Percentiles rank a stretch among this genome's conserved stretches.
phyloP scores from a whole-genome alignment of 2,888 invertebrate genomes.

The Chromoteleia sp. region DNA sequence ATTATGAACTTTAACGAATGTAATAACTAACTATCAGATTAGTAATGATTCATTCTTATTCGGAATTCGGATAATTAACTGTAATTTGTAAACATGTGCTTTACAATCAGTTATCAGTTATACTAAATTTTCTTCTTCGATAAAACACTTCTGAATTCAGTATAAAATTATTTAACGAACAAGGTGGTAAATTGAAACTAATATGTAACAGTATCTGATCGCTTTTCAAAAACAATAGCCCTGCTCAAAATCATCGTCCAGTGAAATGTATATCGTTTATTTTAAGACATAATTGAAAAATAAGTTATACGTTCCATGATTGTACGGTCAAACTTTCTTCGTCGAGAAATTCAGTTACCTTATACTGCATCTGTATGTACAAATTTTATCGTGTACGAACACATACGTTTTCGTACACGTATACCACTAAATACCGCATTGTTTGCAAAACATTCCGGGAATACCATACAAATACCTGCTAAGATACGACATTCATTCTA shows the following conservation, averaged over 20 bases:
- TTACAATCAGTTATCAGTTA: too few species aligned
- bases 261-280: neutral
- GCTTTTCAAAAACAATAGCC: neutral
- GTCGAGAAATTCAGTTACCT: slow-evolving; percentile 29
- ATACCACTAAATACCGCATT: slow-evolving; percentile 43
- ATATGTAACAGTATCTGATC: too few species aligned
- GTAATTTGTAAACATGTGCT: too few species aligned
- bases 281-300: neutral
- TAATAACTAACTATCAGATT: too few species aligned
- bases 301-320: neutral
- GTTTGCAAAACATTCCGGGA: slow-evolving; percentile 62
- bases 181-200: too few species aligned
- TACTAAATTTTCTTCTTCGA: too few species aligned
- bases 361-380: slow-evolving; percentile 14
- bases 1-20: too few species aligned
- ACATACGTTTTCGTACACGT: slow-evolving; percentile 27
- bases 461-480: slow-evolving; percentile 60
- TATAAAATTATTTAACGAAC: too few species aligned
- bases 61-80: too few species aligned
- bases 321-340: slow-evolving; percentile 10
- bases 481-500: slow-evolving; percentile 57
- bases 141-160: too few species aligned
- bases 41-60: too few species aligned
- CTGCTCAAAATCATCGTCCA: neutral
- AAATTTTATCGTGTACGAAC: slow-evolving; percentile 37